Evolutionary conservation across 1,140 invertebrate genomes (phyloP).

Genomic region (Radopholus similis): DNA sequence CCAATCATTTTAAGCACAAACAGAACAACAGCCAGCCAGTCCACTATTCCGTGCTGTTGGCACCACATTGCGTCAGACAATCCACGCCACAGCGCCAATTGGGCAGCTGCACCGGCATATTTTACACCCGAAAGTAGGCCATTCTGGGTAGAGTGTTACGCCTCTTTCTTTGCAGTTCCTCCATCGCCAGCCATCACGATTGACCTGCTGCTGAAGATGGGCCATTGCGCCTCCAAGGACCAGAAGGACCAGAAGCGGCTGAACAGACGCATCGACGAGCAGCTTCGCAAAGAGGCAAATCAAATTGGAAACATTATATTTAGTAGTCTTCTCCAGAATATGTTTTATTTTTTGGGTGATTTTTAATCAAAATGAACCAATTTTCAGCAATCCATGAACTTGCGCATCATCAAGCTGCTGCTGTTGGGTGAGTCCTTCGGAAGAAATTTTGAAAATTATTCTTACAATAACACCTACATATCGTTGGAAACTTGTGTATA

Average conservation of each 20-base stretch:
- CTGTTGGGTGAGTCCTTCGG: conserved; percentile 44
- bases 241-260: conserved; percentile 59
- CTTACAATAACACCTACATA: background rate
- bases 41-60: no score
- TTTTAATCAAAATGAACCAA: background rate
- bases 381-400: conserved; percentile 51
- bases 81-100: no score
- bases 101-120: no score
- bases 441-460: background rate
- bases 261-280: conserved; percentile 57
- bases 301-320: background rate
- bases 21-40: no score
- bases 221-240: conserved; percentile 58
- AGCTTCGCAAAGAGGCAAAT: conserved; percentile 52
- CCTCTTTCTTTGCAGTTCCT: no score
- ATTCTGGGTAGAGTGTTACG: no score
- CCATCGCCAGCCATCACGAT: no score
- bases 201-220: no score
- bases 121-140: no score
- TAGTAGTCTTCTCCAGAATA: background rate
- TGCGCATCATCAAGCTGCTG: conserved; percentile 57
- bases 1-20: no score
- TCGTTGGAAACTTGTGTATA: conserved; percentile 6
- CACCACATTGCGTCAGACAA: no score
- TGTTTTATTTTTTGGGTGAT: background rate